These are phyloP conservation scores for Ditula angustiorana DNA, from an alignment of 2,888 invertebrate species.

Conservation along the genomic window DNA sequence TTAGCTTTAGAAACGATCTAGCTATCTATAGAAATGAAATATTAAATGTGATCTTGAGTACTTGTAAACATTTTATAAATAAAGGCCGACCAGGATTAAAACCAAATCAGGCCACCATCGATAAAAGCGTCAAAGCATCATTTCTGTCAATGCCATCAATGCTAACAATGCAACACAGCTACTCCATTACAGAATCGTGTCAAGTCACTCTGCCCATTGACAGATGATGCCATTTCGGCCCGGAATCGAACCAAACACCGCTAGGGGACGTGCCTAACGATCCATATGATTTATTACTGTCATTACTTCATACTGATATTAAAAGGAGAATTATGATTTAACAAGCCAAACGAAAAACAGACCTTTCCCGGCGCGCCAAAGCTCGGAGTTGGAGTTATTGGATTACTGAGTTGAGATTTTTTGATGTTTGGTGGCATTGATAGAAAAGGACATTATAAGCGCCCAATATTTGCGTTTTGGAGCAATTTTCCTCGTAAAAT, in stretches of 20 bases:
- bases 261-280: conserved; percentile 81
- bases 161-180: conserved; percentile 67
- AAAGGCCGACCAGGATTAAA: conserved; percentile 23
- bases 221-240: conserved; percentile 84
- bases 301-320: conserved; percentile 68
- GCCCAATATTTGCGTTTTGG: conserved; percentile 72
- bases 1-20: too few relatives aligned
- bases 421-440: conserved; percentile 39
- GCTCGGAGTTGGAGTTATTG: conserved; percentile 38
- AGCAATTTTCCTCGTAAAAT: conserved; percentile 62
- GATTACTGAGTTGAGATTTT: conserved; percentile 42
- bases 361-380: conserved; percentile 40
- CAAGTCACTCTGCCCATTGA: conserved; percentile 82
- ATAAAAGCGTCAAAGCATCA: conserved; percentile 30
- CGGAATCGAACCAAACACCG: conserved; percentile 80
- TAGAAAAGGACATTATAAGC: conserved; percentile 60
- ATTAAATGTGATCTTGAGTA: too few relatives aligned
- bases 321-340: conserved; percentile 66
- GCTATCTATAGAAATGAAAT: too few relatives aligned
- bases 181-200: conserved; percentile 82
- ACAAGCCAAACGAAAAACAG: conserved; percentile 35
- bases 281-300: conserved; percentile 85
- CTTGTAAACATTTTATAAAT: too few relatives aligned
- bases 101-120: conserved; percentile 28
- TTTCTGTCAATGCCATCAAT: conserved; percentile 42